A percentile compares a stretch with the other conserved stretches of the same genome.
phyloP scores from a whole-genome alignment of 2,797 vertebrate species.

The Sebastes diploproa region DNA sequence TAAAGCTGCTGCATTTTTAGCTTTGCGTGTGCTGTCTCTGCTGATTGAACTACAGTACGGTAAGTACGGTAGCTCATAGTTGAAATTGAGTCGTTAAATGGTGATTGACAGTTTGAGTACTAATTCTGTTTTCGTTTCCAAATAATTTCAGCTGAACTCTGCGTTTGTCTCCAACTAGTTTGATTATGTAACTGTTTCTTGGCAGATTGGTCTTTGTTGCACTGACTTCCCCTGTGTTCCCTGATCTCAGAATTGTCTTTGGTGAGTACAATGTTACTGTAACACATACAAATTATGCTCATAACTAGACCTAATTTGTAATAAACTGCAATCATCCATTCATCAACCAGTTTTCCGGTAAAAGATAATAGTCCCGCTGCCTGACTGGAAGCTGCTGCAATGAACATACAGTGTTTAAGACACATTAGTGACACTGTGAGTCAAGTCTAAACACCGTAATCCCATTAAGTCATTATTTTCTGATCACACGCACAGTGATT shows the following conservation, averaged over 20 bases:
- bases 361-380: background rate
- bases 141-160: background rate
- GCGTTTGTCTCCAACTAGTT: background rate
- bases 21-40: background rate
- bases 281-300: background rate
- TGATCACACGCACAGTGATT: conserved; percentile 13
- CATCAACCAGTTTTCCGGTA: background rate
- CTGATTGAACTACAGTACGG: background rate
- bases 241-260: background rate
- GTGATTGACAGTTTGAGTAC: background rate
- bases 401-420: background rate
- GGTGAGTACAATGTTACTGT: background rate
- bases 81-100: background rate
- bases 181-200: background rate
- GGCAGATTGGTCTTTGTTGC: background rate
- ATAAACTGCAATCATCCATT: background rate
- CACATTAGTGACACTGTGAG: background rate
- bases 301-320: background rate
- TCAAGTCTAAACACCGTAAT: conserved; percentile 31
- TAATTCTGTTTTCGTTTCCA: background rate
- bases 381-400: background rate
- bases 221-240: background rate
- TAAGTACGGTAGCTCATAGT: background rate
- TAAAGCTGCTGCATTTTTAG: background rate
- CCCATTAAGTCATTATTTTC: conserved; percentile 39